Conservation (phyloP, 2,797 vertebrate species). For the Podarcis siculus region DNA sequence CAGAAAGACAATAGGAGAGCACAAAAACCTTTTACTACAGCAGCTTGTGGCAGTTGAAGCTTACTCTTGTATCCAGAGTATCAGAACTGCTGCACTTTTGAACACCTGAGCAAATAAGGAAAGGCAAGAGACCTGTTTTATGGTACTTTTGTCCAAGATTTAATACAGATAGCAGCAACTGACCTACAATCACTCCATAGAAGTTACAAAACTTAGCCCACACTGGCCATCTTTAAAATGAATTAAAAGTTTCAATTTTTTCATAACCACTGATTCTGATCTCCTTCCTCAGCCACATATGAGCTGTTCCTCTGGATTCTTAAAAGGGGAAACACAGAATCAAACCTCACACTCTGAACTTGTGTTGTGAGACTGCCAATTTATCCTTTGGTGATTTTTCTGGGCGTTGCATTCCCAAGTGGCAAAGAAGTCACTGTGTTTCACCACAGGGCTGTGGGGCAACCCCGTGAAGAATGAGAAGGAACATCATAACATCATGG, state of each 20-base stretch:
- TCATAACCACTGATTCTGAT: not conserved
- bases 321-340: not conserved
- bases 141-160: not conserved
- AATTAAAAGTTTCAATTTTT: not conserved
- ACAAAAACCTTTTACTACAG: slow-evolving; percentile 54
- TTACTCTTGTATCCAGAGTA: slow-evolving; percentile 31
- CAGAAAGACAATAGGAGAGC: not conserved
- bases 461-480: not conserved
- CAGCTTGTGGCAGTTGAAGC: not conserved
- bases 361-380: too few species aligned
- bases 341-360: not conserved
- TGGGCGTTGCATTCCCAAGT: not conserved
- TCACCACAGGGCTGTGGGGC: not conserved
- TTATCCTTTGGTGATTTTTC: not conserved
- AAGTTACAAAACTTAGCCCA: not conserved
- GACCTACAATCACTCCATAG: not conserved
- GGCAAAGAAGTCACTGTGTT: not conserved
- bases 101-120: too few species aligned
- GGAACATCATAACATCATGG: not conserved
- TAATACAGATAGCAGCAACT: not conserved
- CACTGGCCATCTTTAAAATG: not conserved
- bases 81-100: not conserved
- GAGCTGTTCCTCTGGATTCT: not conserved
- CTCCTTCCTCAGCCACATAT: not conserved
- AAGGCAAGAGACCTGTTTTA: not conserved